Evolutionary conservation across 2,888 invertebrate genomes (phyloP).

Genomic region (Invenusta paracnida): DNA sequence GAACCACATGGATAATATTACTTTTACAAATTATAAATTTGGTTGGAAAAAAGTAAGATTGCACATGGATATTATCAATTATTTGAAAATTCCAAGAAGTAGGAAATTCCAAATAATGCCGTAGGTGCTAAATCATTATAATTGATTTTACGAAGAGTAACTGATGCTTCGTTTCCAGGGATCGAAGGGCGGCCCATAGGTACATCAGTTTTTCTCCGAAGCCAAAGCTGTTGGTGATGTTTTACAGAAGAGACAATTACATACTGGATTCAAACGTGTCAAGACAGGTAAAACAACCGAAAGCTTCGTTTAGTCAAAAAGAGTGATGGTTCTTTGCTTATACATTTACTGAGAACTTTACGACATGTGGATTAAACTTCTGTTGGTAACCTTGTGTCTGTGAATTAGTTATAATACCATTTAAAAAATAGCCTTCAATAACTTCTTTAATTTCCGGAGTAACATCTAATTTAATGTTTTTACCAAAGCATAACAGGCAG

Average conservation of each 20-base stretch:
- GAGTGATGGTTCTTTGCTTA: not conserved
- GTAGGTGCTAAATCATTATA: too few relatives aligned
- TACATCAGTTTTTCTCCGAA: too few relatives aligned
- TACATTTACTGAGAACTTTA: not conserved
- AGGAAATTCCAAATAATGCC: too few relatives aligned
- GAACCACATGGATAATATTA: too few relatives aligned
- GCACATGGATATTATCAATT: too few relatives aligned
- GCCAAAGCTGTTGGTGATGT: too few relatives aligned
- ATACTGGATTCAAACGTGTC: not conserved
- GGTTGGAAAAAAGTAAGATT: too few relatives aligned
- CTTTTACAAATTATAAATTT: too few relatives aligned
- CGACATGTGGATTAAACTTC: not conserved
- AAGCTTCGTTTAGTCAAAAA: not conserved
- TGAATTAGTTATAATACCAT: not conserved
- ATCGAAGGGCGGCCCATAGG: too few relatives aligned
- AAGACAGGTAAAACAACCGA: not conserved
- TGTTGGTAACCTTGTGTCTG: not conserved
- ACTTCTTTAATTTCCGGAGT: not conserved
- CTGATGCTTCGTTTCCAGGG: too few relatives aligned
- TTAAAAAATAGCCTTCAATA: not conserved
- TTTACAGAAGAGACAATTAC: not conserved
- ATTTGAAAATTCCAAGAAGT: too few relatives aligned
- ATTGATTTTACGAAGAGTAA: too few relatives aligned
- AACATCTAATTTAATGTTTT: not conserved
- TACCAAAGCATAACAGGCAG: not conserved